Conservation (phyloP, 2,797 vertebrate genomes). For the Neopelma chrysocephalum region DNA sequence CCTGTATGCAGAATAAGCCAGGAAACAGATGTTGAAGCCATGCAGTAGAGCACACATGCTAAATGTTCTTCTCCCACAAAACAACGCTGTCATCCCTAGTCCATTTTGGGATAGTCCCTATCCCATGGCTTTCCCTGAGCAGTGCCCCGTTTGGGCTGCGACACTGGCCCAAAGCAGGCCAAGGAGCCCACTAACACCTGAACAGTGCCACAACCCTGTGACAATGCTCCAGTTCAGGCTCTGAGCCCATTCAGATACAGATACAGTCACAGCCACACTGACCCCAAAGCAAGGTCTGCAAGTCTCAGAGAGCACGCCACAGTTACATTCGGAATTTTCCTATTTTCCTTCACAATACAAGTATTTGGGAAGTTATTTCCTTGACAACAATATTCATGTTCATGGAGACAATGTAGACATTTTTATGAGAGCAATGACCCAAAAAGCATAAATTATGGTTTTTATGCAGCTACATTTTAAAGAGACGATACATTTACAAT, state of each 20-base stretch:
- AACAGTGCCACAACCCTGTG: neutral
- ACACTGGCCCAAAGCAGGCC: neutral
- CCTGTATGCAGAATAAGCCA: neutral
- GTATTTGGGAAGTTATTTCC: neutral
- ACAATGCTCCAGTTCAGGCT: neutral
- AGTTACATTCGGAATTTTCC: neutral
- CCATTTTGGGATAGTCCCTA: neutral
- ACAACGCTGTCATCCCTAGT: neutral
- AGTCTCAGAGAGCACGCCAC: neutral
- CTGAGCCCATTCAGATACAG: rapidly evolving
- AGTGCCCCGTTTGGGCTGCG: neutral
- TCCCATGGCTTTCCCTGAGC: neutral
- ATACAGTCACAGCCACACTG: neutral
- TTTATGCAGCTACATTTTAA: neutral
- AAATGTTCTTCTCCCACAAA: neutral
- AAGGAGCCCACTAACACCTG: neutral
- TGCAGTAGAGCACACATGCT: neutral
- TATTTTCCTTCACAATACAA: neutral
- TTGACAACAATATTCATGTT: neutral
- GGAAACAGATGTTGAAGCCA: neutral
- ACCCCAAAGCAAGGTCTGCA: neutral
- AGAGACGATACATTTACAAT: neutral
- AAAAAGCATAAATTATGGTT: neutral
- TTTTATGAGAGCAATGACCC: neutral
- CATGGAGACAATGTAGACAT: neutral